A percentile compares a stretch with the other conserved stretches of the same genome.
Evolutionary conservation across 2,888 invertebrate genomes (phyloP).

Genomic region (Pyrochroa serraticornis): DNA sequence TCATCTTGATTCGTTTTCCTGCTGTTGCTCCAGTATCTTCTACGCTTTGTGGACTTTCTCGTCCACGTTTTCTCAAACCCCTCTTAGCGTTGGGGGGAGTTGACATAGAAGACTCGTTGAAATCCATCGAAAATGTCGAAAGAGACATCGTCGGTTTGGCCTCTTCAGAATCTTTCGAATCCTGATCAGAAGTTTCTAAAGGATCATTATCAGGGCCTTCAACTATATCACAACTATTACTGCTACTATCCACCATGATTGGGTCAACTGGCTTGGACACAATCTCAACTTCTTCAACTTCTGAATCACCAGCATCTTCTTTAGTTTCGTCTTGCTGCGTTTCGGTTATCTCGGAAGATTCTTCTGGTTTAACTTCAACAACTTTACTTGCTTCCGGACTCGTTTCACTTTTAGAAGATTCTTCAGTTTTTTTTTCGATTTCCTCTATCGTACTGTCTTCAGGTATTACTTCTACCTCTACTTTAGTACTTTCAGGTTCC

Average conservation of each 20-base stretch:
- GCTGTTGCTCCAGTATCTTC: conserved; percentile 30
- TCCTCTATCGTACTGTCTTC: conserved; percentile 8
- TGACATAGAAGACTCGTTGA: conserved; percentile 38
- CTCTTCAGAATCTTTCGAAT: conserved; percentile 59
- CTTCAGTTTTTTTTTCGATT: conserved; percentile 2
- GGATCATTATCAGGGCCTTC: conserved; percentile 52
- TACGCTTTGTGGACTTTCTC: conserved; percentile 37
- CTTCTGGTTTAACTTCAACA: conserved; percentile 4
- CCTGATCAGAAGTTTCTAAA: conserved; percentile 50
- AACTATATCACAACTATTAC: conserved; percentile 32
- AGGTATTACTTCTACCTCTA: conserved; percentile 14
- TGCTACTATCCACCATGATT: conserved; percentile 27
- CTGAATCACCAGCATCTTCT: too few species aligned
- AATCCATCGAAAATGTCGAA: conserved; percentile 47
- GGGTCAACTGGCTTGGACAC: conserved; percentile 29
- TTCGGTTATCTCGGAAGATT: neutral
- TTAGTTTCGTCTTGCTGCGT: conserved; percentile 6
- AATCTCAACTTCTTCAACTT: conserved; percentile 21
- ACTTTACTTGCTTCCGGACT: conserved; percentile 26
- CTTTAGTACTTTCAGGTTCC: neutral
- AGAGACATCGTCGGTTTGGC: conserved; percentile 55
- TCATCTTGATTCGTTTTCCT: conserved; percentile 43
- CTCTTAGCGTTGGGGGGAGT: conserved; percentile 34
- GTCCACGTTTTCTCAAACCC: conserved; percentile 45
- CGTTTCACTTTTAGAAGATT: neutral